A percentile compares a stretch with the other conserved stretches of the same genome.
Evolutionary conservation across 2,113 vertebrate species (phyloP).

Genomic region (Halcyon malimbica): DNA sequence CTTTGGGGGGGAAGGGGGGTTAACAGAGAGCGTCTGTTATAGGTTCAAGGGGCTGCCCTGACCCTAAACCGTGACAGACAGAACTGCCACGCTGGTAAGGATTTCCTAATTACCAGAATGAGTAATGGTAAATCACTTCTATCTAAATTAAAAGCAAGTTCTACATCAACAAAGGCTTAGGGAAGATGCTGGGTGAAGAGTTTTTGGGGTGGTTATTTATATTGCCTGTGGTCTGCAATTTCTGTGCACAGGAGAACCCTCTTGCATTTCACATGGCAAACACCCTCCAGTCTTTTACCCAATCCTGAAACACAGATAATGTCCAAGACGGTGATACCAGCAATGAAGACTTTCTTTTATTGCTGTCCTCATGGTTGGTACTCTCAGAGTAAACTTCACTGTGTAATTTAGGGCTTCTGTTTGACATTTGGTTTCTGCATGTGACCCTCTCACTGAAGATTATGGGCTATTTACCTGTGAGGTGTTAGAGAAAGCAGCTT

Average conservation of each 20-base stretch:
- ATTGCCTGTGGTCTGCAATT: background rate
- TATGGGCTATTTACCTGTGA: conserved; percentile 36
- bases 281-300: background rate
- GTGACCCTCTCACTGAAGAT: background rate
- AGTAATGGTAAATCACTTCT: background rate
- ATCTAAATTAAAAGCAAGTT: background rate
- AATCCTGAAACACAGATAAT: background rate
- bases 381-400: background rate
- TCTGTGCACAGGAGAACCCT: background rate
- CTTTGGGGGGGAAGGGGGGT: too few species aligned
- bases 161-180: background rate
- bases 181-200: background rate
- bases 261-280: background rate
- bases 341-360: conserved; percentile 16
- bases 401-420: conserved; percentile 6
- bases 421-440: background rate
- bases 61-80: too few species aligned
- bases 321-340: fast-evolving
- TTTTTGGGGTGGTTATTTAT: background rate
- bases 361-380: background rate
- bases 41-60: too few species aligned
- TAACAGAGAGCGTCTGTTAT: too few species aligned
- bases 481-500: background rate
- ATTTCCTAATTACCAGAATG: background rate
- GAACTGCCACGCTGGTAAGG: background rate